phyloP scores from a whole-genome alignment of 2,113 vertebrate species.

The Neopipo cinnamomea region DNA sequence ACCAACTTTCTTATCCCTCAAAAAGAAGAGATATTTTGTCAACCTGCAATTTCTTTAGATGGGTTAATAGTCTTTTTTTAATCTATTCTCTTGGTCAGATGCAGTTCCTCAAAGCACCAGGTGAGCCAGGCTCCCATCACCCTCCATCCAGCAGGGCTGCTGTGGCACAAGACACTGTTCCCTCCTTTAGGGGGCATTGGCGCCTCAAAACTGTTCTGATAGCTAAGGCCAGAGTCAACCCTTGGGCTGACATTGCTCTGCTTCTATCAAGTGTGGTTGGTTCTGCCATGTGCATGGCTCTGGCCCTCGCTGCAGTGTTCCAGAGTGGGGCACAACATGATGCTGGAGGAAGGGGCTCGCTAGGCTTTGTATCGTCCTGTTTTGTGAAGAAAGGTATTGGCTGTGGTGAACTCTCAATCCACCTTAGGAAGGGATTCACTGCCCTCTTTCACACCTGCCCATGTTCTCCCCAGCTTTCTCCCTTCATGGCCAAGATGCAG shows the following conservation, averaged over 20 bases:
- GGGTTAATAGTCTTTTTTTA: not conserved
- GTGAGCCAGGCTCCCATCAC: not conserved
- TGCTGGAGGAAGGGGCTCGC: not conserved
- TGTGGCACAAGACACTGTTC: not conserved
- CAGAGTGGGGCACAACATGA: rapidly evolving
- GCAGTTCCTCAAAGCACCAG: not conserved
- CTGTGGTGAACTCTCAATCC: not conserved
- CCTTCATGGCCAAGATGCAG: not conserved
- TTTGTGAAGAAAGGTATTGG: not conserved
- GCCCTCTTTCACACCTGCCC: not conserved
- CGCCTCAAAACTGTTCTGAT: not conserved
- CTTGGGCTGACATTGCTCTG: not conserved
- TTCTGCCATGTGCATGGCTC: rapidly evolving
- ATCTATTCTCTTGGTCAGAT: not conserved
- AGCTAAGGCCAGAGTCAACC: not conserved
- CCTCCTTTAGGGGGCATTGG: rapidly evolving
- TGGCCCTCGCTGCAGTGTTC: rapidly evolving
- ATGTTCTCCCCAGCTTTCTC: not conserved
- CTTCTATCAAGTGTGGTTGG: not conserved
- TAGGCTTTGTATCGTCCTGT: rapidly evolving
- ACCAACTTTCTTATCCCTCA: not conserved
- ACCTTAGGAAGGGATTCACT: not conserved
- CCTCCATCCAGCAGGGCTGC: rapidly evolving
- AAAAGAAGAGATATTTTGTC: not conserved
- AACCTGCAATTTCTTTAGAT: not conserved